A percentile compares a stretch with the other conserved stretches of the same genome.
These are phyloP conservation scores for Mixornis gularis DNA, from an alignment of 2,113 vertebrate species.

Conservation along the genomic window DNA sequence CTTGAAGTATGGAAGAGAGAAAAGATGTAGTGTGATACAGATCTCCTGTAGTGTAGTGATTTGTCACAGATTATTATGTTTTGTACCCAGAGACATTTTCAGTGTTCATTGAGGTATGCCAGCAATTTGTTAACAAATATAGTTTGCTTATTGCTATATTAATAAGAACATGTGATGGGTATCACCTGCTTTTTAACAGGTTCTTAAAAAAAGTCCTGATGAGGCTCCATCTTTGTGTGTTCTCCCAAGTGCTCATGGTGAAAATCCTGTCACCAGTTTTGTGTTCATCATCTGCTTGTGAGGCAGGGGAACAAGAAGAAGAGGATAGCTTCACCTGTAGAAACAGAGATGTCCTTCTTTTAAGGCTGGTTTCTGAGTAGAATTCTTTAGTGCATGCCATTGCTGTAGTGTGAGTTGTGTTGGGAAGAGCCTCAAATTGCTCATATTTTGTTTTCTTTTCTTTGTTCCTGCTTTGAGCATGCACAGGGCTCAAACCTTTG, in stretches of 20 bases:
- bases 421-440: neutral
- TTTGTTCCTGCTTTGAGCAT: neutral
- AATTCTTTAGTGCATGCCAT: accelerated
- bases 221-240: neutral
- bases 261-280: accelerated
- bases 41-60: neutral
- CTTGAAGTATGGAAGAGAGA: neutral
- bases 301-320: neutral
- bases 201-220: neutral
- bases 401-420: neutral
- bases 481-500: neutral
- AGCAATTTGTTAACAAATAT: neutral
- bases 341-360: neutral
- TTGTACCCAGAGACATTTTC: neutral
- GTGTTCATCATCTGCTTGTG: neutral
- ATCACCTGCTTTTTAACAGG: neutral
- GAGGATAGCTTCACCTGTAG: neutral
- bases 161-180: neutral
- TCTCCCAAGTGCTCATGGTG: neutral
- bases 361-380: neutral
- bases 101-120: neutral
- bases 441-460: neutral
- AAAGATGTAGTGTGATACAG: neutral
- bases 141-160: neutral
- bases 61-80: neutral